Base-by-base conservation (phyloP, 2,113 vertebrate genomes). In the Rhagologus leucostigma region DNA sequence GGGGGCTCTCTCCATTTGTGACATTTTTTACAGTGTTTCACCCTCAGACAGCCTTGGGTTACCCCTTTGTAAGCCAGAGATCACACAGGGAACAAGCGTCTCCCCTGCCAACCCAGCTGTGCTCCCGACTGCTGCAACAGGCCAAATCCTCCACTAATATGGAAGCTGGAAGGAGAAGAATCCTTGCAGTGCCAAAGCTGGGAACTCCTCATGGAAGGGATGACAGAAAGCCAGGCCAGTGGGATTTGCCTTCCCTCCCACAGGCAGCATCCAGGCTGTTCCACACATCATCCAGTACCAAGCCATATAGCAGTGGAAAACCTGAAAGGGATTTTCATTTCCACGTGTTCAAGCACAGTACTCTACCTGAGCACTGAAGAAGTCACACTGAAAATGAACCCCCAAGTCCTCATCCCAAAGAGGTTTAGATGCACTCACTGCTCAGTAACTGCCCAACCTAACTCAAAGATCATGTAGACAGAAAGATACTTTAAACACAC, bases 31-130 rank as follows among this genome's bases (percentile, higher is more conserved):
- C 26, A 20, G 27, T 5, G 12, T 53, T 57, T 87, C 37, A 52
- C 50, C 29, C 47, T 59, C 20, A 65, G 53, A 20, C 23, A 69
- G 63, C 68, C 41, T 44, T 37, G 29, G 27, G 21, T 68, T 47
- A 46, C 64, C 30, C 30, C 10, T 49, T 16, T 23, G 42, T n/a
- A 55, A 63, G 20, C 6, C 35, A 63, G 13, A 55, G 30, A 35
- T 44, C 29, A 41, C 50, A n/a, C 10, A 23, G 1, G 5, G 52
- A 78, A 60, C 6, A 0, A 49, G 13, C 0, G 0, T 6, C 46
- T 63, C 30, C 27, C 26, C 50, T 81, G 59, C 46, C 59, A 89
- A 7, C 7, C 23, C 49, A 41, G 21, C 29, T 15, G 23, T 16
- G 27, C 26, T 59, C 33, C 33, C 3, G 4, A 42, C 68, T 42